Conservation (phyloP, 2,888 invertebrate species). For the Hedya salicella region DNA sequence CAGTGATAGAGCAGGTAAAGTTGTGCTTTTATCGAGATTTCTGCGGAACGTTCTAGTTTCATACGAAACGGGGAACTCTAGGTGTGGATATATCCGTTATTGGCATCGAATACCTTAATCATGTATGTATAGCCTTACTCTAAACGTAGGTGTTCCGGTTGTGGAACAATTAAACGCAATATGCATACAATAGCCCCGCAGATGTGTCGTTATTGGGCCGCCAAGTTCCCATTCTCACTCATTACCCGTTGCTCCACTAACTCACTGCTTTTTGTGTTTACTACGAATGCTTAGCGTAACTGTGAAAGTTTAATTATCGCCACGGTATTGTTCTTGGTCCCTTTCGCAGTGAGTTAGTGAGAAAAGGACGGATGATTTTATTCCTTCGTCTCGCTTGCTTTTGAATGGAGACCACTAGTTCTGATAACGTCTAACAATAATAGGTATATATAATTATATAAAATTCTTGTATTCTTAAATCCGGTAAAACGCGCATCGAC, state of each 20-base stretch:
- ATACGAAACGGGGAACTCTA: too few species aligned
- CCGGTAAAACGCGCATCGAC: too few species aligned
- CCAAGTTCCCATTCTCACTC: constrained; percentile 37
- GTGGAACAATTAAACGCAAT: constrained; percentile 38
- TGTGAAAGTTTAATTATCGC: constrained; percentile 40
- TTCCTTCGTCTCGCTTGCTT: not conserved
- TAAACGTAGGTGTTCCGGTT: constrained; percentile 42
- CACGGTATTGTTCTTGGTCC: constrained; percentile 29
- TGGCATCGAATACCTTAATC: not conserved
- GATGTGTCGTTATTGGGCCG: constrained; percentile 27
- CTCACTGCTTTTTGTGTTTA: constrained; percentile 33
- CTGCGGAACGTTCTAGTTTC: too few species aligned
- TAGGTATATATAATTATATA: too few species aligned
- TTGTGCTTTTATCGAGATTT: too few species aligned
- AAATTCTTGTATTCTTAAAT: too few species aligned
- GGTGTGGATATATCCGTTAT: too few species aligned
- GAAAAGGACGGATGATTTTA: constrained; percentile 1
- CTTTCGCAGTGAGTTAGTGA: not conserved
- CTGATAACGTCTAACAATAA: too few species aligned
- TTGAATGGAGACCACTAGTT: not conserved
- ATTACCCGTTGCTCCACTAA: constrained; percentile 35
- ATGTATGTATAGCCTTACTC: constrained; percentile 6
- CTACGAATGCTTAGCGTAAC: constrained; percentile 28
- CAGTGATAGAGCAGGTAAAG: too few species aligned
- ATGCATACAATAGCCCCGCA: constrained; percentile 36